Percentiles rank a stretch among this genome's conserved stretches.
Evolutionary conservation across 1,140 invertebrate genomes (phyloP).

Genomic region (Nasonia giraulti): DNA sequence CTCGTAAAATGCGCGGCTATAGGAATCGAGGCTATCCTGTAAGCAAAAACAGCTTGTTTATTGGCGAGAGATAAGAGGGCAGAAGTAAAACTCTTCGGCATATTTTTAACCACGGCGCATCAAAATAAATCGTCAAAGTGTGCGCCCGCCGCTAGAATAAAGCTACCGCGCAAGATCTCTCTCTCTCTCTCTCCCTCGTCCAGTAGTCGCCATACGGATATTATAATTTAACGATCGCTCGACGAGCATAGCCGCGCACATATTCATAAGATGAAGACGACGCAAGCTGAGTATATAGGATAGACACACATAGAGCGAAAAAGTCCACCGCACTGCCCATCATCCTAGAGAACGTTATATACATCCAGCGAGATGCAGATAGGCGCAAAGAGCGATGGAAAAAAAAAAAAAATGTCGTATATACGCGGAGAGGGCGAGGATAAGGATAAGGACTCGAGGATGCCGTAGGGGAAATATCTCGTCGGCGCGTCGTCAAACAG

Average conservation of each 20-base stretch:
- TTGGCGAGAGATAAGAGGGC: no score
- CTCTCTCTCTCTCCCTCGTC: not conserved
- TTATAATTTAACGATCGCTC: slow-evolving; percentile 33
- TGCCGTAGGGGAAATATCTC: not conserved
- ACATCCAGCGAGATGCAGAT: not conserved
- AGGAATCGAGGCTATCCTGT: no score
- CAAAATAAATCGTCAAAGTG: slow-evolving; percentile 1
- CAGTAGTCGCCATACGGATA: not conserved
- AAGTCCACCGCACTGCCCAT: not conserved
- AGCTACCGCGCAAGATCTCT: no score
- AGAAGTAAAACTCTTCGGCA: no score
- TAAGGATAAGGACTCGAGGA: slow-evolving; percentile 15
- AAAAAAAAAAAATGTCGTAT: not conserved
- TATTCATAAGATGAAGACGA: no score
- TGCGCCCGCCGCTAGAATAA: no score
- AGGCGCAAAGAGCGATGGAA: not conserved
- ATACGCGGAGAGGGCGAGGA: not conserved
- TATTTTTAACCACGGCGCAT: not conserved
- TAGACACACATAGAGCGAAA: not conserved
- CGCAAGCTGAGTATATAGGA: no score
- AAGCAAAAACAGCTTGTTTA: no score
- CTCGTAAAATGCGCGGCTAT: no score
- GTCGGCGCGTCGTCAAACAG: slow-evolving; percentile 65
- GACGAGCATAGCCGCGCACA: no score
- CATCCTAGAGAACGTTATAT: not conserved